A percentile compares a stretch with the other conserved stretches of the same genome.
phyloP scores from a whole-genome alignment of 2,888 invertebrate genomes.

The Rhimphoctona megacephalus region DNA sequence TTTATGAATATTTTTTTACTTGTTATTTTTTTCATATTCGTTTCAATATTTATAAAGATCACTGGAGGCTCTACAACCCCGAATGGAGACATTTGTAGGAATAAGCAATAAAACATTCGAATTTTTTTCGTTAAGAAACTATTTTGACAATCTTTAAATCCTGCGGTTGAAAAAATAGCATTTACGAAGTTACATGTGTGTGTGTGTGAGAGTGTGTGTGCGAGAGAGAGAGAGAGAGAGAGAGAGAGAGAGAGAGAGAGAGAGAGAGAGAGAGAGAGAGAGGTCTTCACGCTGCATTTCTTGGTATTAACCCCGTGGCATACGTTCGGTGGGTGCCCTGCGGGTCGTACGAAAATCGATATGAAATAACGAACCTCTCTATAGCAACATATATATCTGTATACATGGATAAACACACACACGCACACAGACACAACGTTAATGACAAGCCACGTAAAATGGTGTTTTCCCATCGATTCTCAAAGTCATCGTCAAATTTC shows the following conservation, averaged over 20 bases:
- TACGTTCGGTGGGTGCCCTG: conserved; percentile 39
- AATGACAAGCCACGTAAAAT: conserved; percentile 22
- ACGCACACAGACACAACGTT: not conserved
- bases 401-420: not conserved
- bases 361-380: conserved; percentile 64
- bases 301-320: conserved; percentile 64
- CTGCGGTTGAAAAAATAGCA: not conserved
- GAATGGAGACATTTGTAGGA: not conserved
- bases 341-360: conserved; percentile 66
- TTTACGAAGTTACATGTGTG: not conserved
- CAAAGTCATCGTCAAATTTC: conserved; percentile 6
- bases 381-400: conserved; percentile 17
- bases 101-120: not conserved
- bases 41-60: not conserved
- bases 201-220: too few relatives aligned
- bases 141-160: not conserved
- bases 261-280: not conserved
- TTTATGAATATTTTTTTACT: not conserved
- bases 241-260: too few relatives aligned
- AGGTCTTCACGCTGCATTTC: conserved; percentile 25
- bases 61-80: not conserved
- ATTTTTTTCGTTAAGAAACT: not conserved
- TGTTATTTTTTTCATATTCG: not conserved
- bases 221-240: not conserved
- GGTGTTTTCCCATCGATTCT: conserved; percentile 39